Percentiles rank a stretch among this genome's conserved stretches.
These are phyloP conservation scores for Pogonus chalceus DNA, from an alignment of 1,140 invertebrate genomes.

Conservation along the genomic window DNA sequence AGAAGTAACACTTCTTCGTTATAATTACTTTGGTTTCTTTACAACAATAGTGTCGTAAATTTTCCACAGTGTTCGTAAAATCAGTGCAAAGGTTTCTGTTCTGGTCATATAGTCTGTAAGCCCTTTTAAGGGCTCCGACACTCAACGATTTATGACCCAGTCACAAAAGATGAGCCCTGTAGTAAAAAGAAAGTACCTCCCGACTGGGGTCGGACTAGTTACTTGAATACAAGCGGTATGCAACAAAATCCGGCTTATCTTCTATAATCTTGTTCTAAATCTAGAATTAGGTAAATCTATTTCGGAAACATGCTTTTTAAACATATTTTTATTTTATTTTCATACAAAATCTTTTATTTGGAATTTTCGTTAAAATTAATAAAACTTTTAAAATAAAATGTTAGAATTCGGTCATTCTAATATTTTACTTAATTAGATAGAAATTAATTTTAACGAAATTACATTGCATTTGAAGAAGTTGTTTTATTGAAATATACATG, in stretches of 20 bases:
- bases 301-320: not conserved
- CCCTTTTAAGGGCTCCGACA: not conserved
- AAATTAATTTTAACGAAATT: too few relatives aligned
- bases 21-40: not conserved
- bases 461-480: too few relatives aligned
- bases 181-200: not conserved
- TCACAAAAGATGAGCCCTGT: not conserved
- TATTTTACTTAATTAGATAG: too few relatives aligned
- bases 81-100: not conserved
- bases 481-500: too few relatives aligned
- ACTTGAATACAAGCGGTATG: not conserved
- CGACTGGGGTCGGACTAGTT: not conserved
- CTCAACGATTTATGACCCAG: not conserved
- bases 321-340: not conserved
- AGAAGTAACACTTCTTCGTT: not conserved
- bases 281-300: too few relatives aligned
- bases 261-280: too few relatives aligned
- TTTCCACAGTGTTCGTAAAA: not conserved
- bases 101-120: too few relatives aligned
- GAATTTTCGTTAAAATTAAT: too few relatives aligned
- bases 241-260: not conserved
- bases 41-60: conserved; percentile 4
- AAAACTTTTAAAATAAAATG: too few relatives aligned
- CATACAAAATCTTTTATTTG: too few relatives aligned
- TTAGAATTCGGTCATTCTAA: too few relatives aligned